Base-by-base conservation (phyloP, 1,140 invertebrate genomes). In the Batillaria attramentaria region DNA sequence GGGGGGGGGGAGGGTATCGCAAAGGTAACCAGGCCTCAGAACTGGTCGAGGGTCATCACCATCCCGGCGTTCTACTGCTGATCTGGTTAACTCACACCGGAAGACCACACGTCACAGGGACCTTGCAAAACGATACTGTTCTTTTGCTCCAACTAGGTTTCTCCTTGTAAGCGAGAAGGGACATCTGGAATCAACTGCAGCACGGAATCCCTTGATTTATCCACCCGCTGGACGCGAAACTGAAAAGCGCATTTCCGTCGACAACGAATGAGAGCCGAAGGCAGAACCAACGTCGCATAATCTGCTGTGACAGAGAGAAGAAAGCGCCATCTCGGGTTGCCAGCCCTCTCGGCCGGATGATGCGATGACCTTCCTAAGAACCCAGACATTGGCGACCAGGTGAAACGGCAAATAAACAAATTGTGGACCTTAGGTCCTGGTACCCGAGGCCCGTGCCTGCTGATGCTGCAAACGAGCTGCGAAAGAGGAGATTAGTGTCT, bases 381-480 rank as follows among this genome's bases (percentile, higher is more conserved):
- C 8, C 57, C 57, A 60, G 57, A 60, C 57, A 60, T 28, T 60
- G 6, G 57, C 20, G 57, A 28, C 57, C 8, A 60, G 57, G 57
- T 60, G 5, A 60, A 60, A 60, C 24, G 31, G 57, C 31, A 60
- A 60, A 60, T 24, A 60, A 6, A n/a, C 24, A 60, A n/a, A 60
- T n/a, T 60, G 24, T 60, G 57, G 24, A 60, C 20, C 31, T 60
- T 28, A 6, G 24, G 57, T 6, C 20, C 46, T 13, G 24, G 57
- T 60, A n/a, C 57, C 24, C 31, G 24, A 4, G 20, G 57, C 5
- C 5, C 24, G 57, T 60, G 6, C 4, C 57, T 60, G 24, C 4
- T 60, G 57, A 60, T 60, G 57, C 57, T 60, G 57, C 57, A 60
- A 60, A 60, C 57, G 57, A 60, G 57, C 57, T n/a, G 57, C 8